phyloP scores from a whole-genome alignment of 2,888 invertebrate species.

The Thecocarcelia acutangulata region DNA sequence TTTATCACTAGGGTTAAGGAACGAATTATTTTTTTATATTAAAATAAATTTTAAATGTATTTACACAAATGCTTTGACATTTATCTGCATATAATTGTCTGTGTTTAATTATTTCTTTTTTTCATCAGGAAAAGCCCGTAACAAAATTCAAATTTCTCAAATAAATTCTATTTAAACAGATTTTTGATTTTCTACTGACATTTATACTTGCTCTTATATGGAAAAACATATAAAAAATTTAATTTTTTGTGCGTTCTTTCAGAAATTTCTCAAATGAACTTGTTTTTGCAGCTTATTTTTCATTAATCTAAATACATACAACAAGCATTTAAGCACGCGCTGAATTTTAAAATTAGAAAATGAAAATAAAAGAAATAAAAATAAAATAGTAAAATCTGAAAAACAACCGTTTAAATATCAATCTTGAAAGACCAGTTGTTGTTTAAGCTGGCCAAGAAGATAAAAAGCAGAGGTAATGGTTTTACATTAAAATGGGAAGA shows the following conservation, averaged over 20 bases:
- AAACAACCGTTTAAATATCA: slow-evolving; percentile 68
- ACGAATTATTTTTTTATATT: slow-evolving; percentile 3
- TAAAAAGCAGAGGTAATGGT: slow-evolving; percentile 14
- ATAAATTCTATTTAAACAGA: slow-evolving; percentile 29
- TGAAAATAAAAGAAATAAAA: slow-evolving; percentile 15
- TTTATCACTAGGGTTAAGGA: too few species aligned
- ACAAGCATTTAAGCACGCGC: slow-evolving; percentile 65
- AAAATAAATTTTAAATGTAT: slow-evolving; percentile 15
- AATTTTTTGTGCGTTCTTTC: neutral
- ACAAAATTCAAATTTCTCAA: slow-evolving; percentile 28
- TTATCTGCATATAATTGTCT: slow-evolving; percentile 7
- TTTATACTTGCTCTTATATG: neutral
- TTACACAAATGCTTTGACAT: slow-evolving; percentile 31
- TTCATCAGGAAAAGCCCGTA: neutral
- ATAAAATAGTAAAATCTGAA: slow-evolving; percentile 31
- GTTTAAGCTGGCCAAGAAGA: slow-evolving; percentile 19
- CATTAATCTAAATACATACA: slow-evolving; percentile 60
- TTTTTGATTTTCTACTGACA: slow-evolving; percentile 31
- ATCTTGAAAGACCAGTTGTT: slow-evolving; percentile 65
- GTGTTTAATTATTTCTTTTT: neutral
- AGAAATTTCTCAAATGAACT: slow-evolving; percentile 43
- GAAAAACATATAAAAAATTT: neutral
- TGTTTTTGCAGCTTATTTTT: slow-evolving; percentile 40
- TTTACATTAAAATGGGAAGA: slow-evolving; percentile 48
- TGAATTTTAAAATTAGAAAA: slow-evolving; percentile 41